Conservation (phyloP, 64 coral and sea anemone species). For the Orbicella faveolata region DNA sequence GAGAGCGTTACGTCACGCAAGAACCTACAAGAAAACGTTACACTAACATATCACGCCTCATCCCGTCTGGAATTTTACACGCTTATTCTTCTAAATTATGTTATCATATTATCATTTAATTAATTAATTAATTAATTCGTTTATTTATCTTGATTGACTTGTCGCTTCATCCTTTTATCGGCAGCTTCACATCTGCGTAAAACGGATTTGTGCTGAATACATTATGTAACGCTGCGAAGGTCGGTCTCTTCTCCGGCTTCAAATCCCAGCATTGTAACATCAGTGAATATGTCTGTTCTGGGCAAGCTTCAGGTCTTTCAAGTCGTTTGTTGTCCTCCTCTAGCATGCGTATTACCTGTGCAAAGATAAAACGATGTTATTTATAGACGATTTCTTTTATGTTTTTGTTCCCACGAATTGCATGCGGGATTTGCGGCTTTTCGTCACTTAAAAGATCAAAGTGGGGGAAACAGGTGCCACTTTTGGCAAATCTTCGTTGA, state of each 20-base stretch:
- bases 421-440: too few species aligned
- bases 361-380: not conserved
- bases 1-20: not conserved
- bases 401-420: not conserved
- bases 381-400: not conserved
- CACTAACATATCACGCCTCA: not conserved
- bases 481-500: too few species aligned
- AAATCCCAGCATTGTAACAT: slow-evolving; percentile 99
- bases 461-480: too few species aligned
- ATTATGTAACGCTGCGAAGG: slow-evolving; percentile 86
- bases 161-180: slow-evolving; percentile 11
- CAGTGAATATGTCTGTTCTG: slow-evolving; percentile 89
- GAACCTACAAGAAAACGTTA: not conserved
- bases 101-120: not conserved
- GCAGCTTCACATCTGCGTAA: slow-evolving; percentile 92
- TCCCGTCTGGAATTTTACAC: not conserved
- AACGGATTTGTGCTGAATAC: slow-evolving; percentile 96
- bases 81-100: not conserved
- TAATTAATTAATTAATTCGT: not conserved
- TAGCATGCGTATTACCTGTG: slow-evolving; percentile 86
- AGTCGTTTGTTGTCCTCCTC: slow-evolving; percentile 92
- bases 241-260: slow-evolving; percentile 88
- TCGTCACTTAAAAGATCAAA: too few species aligned
- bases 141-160: slow-evolving; percentile 2
- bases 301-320: slow-evolving; percentile 87